Evolutionary conservation across 2,113 vertebrate genomes (phyloP).

Genomic region (Hymenochirus boettgeri): DNA sequence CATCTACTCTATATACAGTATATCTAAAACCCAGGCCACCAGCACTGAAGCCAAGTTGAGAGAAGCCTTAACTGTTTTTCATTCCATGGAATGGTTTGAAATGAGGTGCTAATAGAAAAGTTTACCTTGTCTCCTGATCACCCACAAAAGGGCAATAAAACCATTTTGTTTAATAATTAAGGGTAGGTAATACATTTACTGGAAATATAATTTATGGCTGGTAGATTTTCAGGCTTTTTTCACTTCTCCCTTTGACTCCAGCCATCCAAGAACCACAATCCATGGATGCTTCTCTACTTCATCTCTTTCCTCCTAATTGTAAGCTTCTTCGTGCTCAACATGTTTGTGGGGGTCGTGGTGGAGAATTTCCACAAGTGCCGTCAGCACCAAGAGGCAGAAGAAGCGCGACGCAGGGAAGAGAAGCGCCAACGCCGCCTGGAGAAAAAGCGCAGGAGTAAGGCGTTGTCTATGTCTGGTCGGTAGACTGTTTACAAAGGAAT

Average conservation of each 20-base stretch:
- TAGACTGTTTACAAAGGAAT: slow-evolving; percentile 69
- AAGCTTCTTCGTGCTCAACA: slow-evolving; percentile 95
- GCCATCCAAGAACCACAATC: slow-evolving; percentile 87
- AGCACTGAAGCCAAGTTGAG: too few species aligned
- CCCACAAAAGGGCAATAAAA: too few species aligned
- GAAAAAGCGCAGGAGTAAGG: slow-evolving; percentile 99
- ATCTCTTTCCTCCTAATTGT: slow-evolving; percentile 96
- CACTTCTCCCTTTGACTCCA: slow-evolving; percentile 44
- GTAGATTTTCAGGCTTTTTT: background rate
- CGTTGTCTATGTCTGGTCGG: slow-evolving; percentile 83
- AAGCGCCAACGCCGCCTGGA: slow-evolving; percentile 85
- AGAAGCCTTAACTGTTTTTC: too few species aligned
- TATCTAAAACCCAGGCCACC: too few species aligned
- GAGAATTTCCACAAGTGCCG: slow-evolving; percentile 97
- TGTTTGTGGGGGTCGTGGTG: slow-evolving; percentile 93
- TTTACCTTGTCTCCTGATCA: too few species aligned
- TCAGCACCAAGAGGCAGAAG: slow-evolving; percentile 90
- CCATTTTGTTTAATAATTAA: too few species aligned
- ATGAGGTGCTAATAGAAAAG: too few species aligned
- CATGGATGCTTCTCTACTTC: slow-evolving; percentile 95
- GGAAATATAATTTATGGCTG: background rate
- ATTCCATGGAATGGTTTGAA: too few species aligned
- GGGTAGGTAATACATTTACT: background rate
- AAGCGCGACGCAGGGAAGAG: slow-evolving; percentile 79
- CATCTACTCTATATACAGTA: too few species aligned